phyloP scores from a whole-genome alignment of 2,888 invertebrate genomes.

The Erpobdella octoculata region DNA sequence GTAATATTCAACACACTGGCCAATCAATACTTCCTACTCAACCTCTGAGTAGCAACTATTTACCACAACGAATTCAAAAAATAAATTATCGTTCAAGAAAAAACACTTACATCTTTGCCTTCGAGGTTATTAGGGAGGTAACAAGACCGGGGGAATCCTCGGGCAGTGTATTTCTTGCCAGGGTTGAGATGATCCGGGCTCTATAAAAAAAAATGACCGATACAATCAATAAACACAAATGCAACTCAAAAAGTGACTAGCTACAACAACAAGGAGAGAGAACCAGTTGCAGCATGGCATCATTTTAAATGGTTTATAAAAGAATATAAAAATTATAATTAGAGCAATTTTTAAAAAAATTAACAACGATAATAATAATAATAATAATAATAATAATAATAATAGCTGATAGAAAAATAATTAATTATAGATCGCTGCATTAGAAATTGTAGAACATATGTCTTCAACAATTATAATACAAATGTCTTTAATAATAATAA shows the following conservation, averaged over 20 bases:
- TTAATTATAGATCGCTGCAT: no score
- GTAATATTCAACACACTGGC: neutral
- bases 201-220: constrained; percentile 38
- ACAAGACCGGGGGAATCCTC: constrained; percentile 57
- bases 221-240: no score
- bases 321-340: neutral
- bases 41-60: neutral
- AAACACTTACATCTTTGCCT: constrained; percentile 64
- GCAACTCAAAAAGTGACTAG: neutral
- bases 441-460: no score
- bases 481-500: no score
- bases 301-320: no score
- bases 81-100: neutral
- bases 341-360: neutral
- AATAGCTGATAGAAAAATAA: no score
- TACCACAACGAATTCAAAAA: no score
- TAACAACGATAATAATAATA: no score
- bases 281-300: no score
- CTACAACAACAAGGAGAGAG: neutral
- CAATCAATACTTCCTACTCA: neutral
- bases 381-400: no score
- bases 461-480: no score
- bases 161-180: constrained; percentile 50
- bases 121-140: constrained; percentile 75
- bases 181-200: constrained; percentile 49